Conservation (phyloP, 2,113 vertebrate species). For the Brachyhypopomus occidentalis region DNA sequence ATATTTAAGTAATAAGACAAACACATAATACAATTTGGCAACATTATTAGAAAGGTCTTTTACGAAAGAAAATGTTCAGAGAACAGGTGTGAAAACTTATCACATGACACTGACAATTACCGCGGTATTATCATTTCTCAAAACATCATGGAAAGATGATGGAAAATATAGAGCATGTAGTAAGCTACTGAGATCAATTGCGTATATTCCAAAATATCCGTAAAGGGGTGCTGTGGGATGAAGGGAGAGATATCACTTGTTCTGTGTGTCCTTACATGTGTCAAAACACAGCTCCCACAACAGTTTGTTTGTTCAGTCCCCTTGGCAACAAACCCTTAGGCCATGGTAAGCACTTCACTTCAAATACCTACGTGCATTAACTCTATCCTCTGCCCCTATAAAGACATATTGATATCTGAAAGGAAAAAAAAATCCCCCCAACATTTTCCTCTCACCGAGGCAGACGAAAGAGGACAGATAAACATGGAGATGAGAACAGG, state of each 20-base stretch:
- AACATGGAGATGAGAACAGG: not conserved
- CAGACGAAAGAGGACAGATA: slow-evolving; percentile 8
- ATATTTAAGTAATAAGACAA: not conserved
- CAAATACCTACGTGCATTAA: slow-evolving; percentile 66
- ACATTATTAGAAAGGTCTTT: not conserved
- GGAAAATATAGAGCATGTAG: not conserved
- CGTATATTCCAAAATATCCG: slow-evolving; percentile 20
- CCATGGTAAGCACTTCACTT: slow-evolving; percentile 74
- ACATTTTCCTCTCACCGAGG: slow-evolving; percentile 6
- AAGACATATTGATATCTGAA: slow-evolving; percentile 37
- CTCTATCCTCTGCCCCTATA: slow-evolving; percentile 59
- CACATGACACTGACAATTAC: slow-evolving; percentile 14
- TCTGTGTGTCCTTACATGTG: slow-evolving; percentile 70
- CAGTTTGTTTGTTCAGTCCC: slow-evolving; percentile 82
- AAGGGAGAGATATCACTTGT: slow-evolving; percentile 61
- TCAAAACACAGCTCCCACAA: slow-evolving; percentile 73
- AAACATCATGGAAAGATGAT: slow-evolving; percentile 19
- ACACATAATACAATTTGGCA: not conserved
- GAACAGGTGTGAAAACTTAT: not conserved
- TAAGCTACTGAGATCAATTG: slow-evolving; percentile 23
- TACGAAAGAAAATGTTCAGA: not conserved
- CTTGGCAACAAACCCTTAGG: slow-evolving; percentile 81
- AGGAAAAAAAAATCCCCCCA: slow-evolving; percentile 44
- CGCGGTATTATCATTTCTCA: not conserved
- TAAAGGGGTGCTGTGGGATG: slow-evolving; percentile 36